A percentile compares a stretch with the other conserved stretches of the same genome.
Evolutionary conservation across 2,113 vertebrate genomes (phyloP).

Genomic region (Carassius auratus): DNA sequence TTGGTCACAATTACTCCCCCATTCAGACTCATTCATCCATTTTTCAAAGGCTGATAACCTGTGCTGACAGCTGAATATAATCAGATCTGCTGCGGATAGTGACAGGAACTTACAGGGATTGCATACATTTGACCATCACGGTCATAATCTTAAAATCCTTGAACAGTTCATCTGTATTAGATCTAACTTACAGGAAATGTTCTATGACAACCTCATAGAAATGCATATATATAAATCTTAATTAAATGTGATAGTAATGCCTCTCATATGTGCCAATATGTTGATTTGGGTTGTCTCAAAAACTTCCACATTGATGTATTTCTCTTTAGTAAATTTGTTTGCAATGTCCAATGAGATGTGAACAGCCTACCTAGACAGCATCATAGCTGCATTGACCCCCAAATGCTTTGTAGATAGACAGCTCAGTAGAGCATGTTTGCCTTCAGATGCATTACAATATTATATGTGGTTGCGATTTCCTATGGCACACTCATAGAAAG

Average conservation of each 20-base stretch:
- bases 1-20: slow-evolving; percentile 3
- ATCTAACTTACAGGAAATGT: slow-evolving; percentile 20
- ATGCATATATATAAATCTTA: no score
- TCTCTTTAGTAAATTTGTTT: not conserved
- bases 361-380: not conserved
- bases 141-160: slow-evolving; percentile 10
- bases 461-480: not conserved
- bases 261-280: no score
- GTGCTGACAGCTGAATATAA: not conserved
- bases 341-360: not conserved
- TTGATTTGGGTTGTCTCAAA: not conserved
- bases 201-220: not conserved
- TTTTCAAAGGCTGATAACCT: not conserved
- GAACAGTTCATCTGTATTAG: slow-evolving; percentile 27
- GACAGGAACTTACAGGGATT: slow-evolving; percentile 10
- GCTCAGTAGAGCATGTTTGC: not conserved
- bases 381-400: not conserved
- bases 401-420: not conserved
- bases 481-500: not conserved
- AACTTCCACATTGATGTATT: not conserved
- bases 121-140: slow-evolving; percentile 4
- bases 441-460: not conserved
- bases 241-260: no score
- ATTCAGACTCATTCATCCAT: slow-evolving; percentile 6
- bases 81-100: not conserved